Percentiles rank a stretch among this genome's conserved stretches.
Evolutionary conservation across 2,113 vertebrate genomes (phyloP).

Genomic region (Trematocara marginatum): DNA sequence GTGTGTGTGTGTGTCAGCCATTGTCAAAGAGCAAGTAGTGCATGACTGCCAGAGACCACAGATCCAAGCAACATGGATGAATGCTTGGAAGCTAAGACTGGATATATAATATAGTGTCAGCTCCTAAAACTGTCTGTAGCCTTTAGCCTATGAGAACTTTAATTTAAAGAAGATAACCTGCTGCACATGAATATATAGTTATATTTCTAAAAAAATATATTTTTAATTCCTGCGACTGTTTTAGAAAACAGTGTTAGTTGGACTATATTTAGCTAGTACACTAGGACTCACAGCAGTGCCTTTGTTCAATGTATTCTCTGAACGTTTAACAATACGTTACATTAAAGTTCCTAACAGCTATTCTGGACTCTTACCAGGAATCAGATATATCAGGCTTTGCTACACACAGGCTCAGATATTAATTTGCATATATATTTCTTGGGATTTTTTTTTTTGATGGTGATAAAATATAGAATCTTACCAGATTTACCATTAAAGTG

Average conservation of each 20-base stretch:
- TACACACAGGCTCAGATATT: background rate
- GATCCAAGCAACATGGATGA: background rate
- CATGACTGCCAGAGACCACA: slow-evolving; percentile 10
- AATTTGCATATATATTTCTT: background rate
- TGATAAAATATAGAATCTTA: background rate
- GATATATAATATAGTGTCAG: background rate
- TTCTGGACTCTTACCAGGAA: background rate
- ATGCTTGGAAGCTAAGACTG: background rate
- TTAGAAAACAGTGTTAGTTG: background rate
- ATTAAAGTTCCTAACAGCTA: background rate
- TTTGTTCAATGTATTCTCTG: background rate
- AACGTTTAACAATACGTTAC: background rate
- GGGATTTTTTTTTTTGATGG: background rate
- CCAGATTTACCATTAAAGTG: background rate
- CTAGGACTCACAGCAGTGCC: background rate
- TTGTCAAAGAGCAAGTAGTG: slow-evolving; percentile 31
- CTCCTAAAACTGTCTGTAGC: background rate
- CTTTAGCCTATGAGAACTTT: background rate
- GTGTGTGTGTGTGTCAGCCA: background rate
- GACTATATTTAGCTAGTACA: background rate
- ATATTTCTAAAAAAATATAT: background rate
- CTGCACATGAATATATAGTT: background rate
- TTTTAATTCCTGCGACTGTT: background rate
- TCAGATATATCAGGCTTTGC: background rate
- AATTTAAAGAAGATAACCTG: background rate